Percentiles rank a stretch among this genome's conserved stretches.
phyloP scores from a whole-genome alignment of 2,888 invertebrate species.

The Ceriagrion tenellum region DNA sequence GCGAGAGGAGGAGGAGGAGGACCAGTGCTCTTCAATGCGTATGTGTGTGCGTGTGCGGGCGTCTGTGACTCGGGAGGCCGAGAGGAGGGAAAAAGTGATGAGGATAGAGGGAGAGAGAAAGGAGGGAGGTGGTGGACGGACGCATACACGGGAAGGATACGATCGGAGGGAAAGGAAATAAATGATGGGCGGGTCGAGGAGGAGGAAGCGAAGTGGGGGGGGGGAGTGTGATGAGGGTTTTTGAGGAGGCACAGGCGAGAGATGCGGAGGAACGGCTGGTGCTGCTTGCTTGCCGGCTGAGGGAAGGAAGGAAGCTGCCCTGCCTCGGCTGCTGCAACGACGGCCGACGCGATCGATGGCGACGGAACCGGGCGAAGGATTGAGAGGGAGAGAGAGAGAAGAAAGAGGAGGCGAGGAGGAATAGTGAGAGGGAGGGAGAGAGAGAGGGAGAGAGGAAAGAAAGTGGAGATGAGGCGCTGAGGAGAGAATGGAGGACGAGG shows the following conservation, averaged over 20 bases:
- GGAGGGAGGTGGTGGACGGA: too few relatives aligned
- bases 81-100: too few relatives aligned
- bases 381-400: conserved; percentile 23
- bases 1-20: background rate
- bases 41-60: too few relatives aligned
- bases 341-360: background rate
- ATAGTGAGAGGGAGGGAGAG: background rate
- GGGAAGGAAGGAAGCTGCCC: background rate
- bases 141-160: background rate
- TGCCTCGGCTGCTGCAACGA: background rate
- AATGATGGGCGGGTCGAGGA: background rate
- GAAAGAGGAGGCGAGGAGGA: background rate
- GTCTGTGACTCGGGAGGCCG: too few relatives aligned
- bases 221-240: too few relatives aligned
- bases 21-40: too few relatives aligned
- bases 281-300: too few relatives aligned
- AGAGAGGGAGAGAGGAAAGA: conserved; percentile 12
- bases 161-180: background rate
- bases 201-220: too few relatives aligned
- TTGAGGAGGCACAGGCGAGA: background rate
- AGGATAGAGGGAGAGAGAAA: too few relatives aligned
- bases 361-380: background rate
- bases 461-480: background rate
- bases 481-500: background rate
- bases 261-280: background rate